These are phyloP conservation scores for Glaucopsyche alexis DNA, from an alignment of 2,888 invertebrate genomes.

Conservation along the genomic window DNA sequence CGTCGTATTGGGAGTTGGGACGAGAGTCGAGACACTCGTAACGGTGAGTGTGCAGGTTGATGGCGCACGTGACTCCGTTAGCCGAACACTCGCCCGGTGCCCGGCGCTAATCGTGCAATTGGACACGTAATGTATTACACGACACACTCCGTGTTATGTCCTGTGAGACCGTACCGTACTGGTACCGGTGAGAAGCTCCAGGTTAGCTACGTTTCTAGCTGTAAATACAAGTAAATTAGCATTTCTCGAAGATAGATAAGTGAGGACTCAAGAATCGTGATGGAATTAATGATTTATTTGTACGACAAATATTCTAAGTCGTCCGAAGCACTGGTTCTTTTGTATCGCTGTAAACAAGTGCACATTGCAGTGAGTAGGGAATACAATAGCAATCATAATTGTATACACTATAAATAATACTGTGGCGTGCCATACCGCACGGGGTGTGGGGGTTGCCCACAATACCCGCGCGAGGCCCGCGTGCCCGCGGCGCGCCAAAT, in stretches of 20 bases:
- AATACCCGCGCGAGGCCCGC: too few species aligned
- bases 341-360: neutral
- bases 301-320: neutral
- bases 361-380: neutral
- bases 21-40: neutral
- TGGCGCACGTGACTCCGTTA: slow-evolving; percentile 13
- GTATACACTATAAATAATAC: slow-evolving; percentile 1
- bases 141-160: neutral
- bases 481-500: neutral
- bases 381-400: slow-evolving; percentile 4
- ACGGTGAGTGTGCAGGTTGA: slow-evolving; percentile 4
- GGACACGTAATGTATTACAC: slow-evolving; percentile 15
- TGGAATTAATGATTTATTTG: too few species aligned
- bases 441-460: too few species aligned
- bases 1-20: neutral
- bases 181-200: neutral
- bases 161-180: too few species aligned
- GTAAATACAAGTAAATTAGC: neutral
- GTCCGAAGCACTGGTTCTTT: neutral
- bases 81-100: neutral
- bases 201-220: neutral
- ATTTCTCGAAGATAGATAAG: too few species aligned
- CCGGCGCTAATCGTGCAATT: slow-evolving; percentile 10
- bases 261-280: too few species aligned
- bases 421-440: neutral